These are phyloP conservation scores for Sapayoa aenigma DNA, from an alignment of 2,113 vertebrate species.

Conservation along the genomic window DNA sequence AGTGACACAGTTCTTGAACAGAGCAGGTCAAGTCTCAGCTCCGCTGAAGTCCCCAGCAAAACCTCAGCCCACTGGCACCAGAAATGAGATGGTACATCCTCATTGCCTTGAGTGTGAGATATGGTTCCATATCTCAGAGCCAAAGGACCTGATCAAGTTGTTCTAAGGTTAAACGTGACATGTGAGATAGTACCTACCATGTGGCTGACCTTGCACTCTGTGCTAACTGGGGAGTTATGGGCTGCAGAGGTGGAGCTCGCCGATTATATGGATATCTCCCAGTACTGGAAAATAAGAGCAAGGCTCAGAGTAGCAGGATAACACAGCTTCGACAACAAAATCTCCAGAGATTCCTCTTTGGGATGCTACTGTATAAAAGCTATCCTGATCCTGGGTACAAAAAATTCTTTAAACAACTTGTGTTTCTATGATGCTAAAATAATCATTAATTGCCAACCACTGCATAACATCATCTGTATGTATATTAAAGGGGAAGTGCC, in stretches of 20 bases:
- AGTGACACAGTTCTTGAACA: background rate
- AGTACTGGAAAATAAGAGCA: background rate
- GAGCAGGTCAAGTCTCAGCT: background rate
- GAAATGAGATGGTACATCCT: background rate
- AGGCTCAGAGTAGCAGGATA: background rate
- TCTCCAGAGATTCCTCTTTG: background rate
- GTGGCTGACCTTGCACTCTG: background rate
- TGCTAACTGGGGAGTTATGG: accelerated
- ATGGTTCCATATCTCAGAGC: background rate
- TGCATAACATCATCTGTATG: background rate
- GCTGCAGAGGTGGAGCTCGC: background rate
- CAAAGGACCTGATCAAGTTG: background rate
- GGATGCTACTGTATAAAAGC: background rate
- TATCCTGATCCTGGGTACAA: background rate
- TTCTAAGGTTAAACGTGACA: background rate
- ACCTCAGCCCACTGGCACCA: background rate
- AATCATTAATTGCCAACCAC: background rate
- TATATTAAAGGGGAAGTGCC: background rate
- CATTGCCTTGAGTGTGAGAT: background rate
- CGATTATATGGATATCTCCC: background rate
- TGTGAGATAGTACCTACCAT: accelerated
- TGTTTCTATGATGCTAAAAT: background rate
- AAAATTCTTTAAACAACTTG: background rate
- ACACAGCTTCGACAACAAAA: background rate
- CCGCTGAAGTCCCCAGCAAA: background rate